Base-by-base conservation (phyloP, 2,888 invertebrate genomes). In the Tillus elongatus region DNA sequence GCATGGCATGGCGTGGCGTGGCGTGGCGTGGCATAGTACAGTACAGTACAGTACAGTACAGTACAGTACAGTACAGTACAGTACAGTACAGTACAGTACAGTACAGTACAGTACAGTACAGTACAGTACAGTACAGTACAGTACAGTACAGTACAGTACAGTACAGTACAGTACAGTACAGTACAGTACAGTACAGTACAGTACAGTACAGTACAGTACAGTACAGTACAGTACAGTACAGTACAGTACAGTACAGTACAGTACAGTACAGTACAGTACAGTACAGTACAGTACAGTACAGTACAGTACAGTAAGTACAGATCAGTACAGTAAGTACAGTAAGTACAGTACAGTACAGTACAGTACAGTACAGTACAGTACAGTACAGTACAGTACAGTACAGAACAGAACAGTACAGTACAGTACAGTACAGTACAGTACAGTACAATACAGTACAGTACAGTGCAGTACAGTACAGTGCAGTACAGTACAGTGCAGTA, bases 81-180 rank as follows among this genome's bases (percentile, higher is more conserved):
- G 30, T 38, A 15, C 16, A 29, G 28, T 38, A 26, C 24, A 29
- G 35, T 38, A 38, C 10, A 29, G 35, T 38, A 38, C 24, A 29
- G 35, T 38, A 38, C 10, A 37, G 35, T 38, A 38, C 30, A 37
- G 28, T 38, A 38, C 14, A 37, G 35, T 38, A 38, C 13, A 37
- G 35, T 37, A 38, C 24, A 37, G 35, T 38, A 38, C 24, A 38
- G 35, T 38, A 37, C 15, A 37, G 33, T 37, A 37, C 15, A 37
- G 33, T 37, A 37, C 15, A 37, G 15, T 37, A 37, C 15, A 37
- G 27, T 37, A 37, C 15, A 37, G 24, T 37, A 37, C n/a, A 37
- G 27, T 37, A 37, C 13, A 37, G 27, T 37, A 37, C 13, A 35
- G 13, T 36, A 36, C 16, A 35, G 15, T 36, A 36, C n/a, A 36